Evolutionary conservation across 1,140 invertebrate species (phyloP).

Genomic region (Pollicipes pollicipes): DNA sequence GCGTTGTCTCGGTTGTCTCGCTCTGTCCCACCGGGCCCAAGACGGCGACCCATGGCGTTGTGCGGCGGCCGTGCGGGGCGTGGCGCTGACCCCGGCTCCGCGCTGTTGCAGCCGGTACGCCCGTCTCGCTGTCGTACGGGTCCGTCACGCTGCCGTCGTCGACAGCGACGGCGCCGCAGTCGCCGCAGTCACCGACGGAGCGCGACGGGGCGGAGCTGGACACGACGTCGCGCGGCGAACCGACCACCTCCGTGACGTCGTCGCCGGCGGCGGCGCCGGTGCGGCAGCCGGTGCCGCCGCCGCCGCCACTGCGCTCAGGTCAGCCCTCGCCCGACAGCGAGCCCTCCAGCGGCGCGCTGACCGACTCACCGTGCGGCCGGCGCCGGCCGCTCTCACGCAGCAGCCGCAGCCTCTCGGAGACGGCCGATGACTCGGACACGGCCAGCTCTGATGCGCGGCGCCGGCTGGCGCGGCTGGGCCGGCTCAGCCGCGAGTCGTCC

Average conservation of each 20-base stretch:
- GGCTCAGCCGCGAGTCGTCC: not conserved
- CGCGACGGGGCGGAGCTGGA: constrained; percentile 30
- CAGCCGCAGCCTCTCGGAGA: not conserved
- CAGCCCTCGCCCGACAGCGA: not conserved
- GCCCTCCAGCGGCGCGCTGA: not conserved
- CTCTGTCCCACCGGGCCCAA: too few relatives aligned
- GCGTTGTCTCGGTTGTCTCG: too few relatives aligned
- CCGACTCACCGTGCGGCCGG: not conserved
- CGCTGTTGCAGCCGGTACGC: constrained; percentile 21
- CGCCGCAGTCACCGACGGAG: constrained; percentile 18
- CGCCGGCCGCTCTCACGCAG: not conserved
- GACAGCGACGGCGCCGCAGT: constrained; percentile 16
- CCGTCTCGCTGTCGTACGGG: constrained; percentile 38
- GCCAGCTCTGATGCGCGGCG: not conserved
- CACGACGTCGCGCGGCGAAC: constrained; percentile 58
- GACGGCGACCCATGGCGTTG: too few relatives aligned
- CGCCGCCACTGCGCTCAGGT: not conserved
- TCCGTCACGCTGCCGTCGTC: constrained; percentile 38
- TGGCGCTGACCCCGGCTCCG: not conserved
- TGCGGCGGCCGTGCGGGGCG: too few relatives aligned
- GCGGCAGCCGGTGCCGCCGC: not conserved
- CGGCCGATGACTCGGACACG: not conserved
- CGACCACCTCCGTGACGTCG: not conserved
- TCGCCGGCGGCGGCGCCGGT: not conserved
- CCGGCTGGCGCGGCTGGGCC: too few relatives aligned